These are phyloP conservation scores for Crambe crambe DNA, from an alignment of 37 sponge, comb jelly and placozoan species.

Conservation along the genomic window DNA sequence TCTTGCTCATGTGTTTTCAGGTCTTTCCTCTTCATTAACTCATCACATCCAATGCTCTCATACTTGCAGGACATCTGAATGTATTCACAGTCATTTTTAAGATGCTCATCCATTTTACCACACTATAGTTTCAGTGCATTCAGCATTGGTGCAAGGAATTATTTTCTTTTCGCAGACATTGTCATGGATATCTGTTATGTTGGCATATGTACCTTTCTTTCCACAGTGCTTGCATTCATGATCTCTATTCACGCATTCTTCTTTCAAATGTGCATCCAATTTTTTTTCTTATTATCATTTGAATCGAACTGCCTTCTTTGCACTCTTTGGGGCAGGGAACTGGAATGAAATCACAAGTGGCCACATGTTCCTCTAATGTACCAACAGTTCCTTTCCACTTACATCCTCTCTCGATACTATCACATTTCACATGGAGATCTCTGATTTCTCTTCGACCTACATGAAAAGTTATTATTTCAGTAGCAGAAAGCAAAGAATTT, in stretches of 20 bases:
- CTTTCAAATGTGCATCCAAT: not conserved
- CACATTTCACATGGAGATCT: constrained; percentile 22
- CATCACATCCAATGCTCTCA: constrained; percentile 22
- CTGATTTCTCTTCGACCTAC: constrained; percentile 24
- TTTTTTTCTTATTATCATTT: too few relatives aligned
- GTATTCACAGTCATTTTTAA: not conserved
- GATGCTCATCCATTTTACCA: not conserved
- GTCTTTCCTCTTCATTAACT: not conserved
- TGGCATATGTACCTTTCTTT: constrained; percentile 14
- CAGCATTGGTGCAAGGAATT: constrained; percentile 23
- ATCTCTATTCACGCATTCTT: constrained; percentile 19
- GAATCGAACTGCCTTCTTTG: not conserved
- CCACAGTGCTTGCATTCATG: constrained; percentile 23
- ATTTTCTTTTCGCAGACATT: constrained; percentile 4
- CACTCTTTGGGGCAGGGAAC: constrained; percentile 35
- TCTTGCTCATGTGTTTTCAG: constrained; percentile 11
- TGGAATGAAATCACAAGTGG: constrained; percentile 4
- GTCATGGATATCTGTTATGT: constrained; percentile 23
- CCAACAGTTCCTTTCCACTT: constrained; percentile 22
- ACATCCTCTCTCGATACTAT: constrained; percentile 22
- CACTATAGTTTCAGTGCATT: not conserved
- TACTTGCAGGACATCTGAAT: constrained; percentile 20
- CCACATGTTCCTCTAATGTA: constrained; percentile 24
- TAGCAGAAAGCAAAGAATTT: not conserved
- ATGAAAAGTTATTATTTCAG: not conserved